Evolutionary conservation across 2,888 invertebrate species (phyloP).

Genomic region (Parasteatoda lunata): DNA sequence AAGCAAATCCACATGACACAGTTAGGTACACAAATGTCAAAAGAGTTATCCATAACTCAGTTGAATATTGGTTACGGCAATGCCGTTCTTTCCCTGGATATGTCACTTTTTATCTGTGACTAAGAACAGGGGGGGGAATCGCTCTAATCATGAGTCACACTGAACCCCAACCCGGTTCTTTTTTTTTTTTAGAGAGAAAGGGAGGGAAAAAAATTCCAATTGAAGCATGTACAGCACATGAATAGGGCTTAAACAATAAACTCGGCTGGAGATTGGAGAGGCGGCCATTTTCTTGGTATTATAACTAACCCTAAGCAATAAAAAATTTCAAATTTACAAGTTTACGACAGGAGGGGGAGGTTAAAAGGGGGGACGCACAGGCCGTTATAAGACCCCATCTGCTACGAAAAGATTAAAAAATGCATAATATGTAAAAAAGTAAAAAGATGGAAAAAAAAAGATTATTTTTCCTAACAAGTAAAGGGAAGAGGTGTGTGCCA

Average conservation of each 20-base stretch:
- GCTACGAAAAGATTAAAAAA: conserved; percentile 62
- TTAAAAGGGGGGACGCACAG: conserved; percentile 5
- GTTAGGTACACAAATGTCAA: neutral
- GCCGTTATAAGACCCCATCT: conserved; percentile 66
- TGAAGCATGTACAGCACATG: conserved; percentile 64
- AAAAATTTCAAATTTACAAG: conserved; percentile 66
- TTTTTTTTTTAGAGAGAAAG: conserved; percentile 12
- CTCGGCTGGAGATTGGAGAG: conserved; percentile 60
- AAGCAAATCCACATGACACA: conserved; percentile 9
- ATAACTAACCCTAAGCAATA: conserved; percentile 66
- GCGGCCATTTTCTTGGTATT: conserved; percentile 66
- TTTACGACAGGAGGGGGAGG: conserved; percentile 46
- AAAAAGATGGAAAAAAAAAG: conserved; percentile 40
- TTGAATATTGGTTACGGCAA: conserved; percentile 19
- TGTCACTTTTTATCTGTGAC: conserved; percentile 54
- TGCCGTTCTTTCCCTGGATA: conserved; percentile 14
- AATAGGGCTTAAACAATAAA: conserved; percentile 67
- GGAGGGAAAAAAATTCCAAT: conserved; percentile 46
- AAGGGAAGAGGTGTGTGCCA: conserved; percentile 61
- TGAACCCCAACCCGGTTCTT: conserved; percentile 17
- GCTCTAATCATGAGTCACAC: conserved; percentile 60
- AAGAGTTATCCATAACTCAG: conserved; percentile 20
- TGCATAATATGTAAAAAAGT: conserved; percentile 50
- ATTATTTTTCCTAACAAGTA: conserved; percentile 60
- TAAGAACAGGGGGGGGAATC: conserved; percentile 43